Percentiles rank a stretch among this genome's conserved stretches.
phyloP scores from a whole-genome alignment of 2,888 invertebrate genomes.

The Himalopsyche tibetana region DNA sequence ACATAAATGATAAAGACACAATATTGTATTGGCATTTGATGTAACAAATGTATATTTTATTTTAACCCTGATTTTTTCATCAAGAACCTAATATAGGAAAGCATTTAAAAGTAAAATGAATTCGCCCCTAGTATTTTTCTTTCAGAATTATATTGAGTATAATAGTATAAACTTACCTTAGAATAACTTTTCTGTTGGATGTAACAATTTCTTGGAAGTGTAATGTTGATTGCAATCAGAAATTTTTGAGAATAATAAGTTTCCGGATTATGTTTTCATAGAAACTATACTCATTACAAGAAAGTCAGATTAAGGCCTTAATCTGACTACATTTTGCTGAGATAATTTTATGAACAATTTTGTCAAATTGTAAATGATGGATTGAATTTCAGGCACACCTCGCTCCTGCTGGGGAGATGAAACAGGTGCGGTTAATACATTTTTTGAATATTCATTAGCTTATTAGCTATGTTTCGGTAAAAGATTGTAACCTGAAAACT shows the following conservation, averaged over 20 bases:
- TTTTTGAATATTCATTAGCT: constrained; percentile 22
- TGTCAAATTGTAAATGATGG: constrained; percentile 51
- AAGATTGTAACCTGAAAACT: not conserved
- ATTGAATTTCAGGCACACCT: constrained; percentile 75
- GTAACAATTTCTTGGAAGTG: no score
- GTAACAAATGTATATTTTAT: no score
- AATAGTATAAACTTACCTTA: no score
- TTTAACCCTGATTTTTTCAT: no score
- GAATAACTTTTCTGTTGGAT: no score
- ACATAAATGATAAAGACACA: no score
- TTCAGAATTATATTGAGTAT: no score
- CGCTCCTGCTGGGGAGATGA: constrained; percentile 75
- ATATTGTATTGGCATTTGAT: no score
- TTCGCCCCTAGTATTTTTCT: no score
- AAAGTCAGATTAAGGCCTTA: not conserved
- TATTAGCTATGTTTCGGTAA: constrained; percentile 8
- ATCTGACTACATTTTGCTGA: not conserved
- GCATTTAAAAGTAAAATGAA: no score
- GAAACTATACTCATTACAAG: not conserved
- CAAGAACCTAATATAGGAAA: no score
- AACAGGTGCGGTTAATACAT: constrained; percentile 71
- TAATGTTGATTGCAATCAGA: not conserved
- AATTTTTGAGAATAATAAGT: constrained; percentile 1
- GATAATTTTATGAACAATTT: not conserved
- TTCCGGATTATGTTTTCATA: not conserved